Conservation (phyloP, 2,113 vertebrate genomes). For the Sporophila hypoxantha region DNA sequence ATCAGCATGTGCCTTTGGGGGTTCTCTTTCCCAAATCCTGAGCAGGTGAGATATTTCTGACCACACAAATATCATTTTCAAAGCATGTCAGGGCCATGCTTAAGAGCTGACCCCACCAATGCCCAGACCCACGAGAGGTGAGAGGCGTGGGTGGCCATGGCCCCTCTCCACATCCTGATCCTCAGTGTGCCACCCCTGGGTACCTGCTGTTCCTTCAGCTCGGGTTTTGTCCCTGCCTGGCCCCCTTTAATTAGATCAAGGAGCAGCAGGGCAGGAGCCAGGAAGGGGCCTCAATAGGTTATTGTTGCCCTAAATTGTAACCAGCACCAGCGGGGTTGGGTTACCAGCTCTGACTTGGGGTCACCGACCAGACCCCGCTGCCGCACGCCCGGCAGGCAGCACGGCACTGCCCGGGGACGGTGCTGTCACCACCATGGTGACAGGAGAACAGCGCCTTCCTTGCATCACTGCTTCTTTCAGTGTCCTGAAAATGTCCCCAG, state of each 20-base stretch:
- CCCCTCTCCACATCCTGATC: fast-evolving
- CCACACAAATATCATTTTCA: neutral
- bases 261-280: constrained; percentile 23
- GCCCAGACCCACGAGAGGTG: neutral
- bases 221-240: neutral
- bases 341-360: neutral
- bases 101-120: neutral
- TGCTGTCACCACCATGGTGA: fast-evolving
- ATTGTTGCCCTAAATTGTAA: constrained; percentile 62
- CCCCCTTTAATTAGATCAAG: constrained; percentile 38
- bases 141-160: fast-evolving
- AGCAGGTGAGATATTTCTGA: neutral
- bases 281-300: constrained; percentile 50
- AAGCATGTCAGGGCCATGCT: neutral
- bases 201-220: neutral
- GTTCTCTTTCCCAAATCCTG: neutral
- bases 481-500: neutral
- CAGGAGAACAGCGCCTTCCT: neutral
- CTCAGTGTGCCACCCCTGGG: neutral
- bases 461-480: fast-evolving
- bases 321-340: constrained; percentile 24
- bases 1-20: neutral
- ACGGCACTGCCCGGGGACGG: fast-evolving
- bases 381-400: fast-evolving
- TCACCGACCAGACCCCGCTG: neutral